phyloP scores from a whole-genome alignment of 2,797 vertebrate species.

The Poeciliopsis paucimaculata region DNA sequence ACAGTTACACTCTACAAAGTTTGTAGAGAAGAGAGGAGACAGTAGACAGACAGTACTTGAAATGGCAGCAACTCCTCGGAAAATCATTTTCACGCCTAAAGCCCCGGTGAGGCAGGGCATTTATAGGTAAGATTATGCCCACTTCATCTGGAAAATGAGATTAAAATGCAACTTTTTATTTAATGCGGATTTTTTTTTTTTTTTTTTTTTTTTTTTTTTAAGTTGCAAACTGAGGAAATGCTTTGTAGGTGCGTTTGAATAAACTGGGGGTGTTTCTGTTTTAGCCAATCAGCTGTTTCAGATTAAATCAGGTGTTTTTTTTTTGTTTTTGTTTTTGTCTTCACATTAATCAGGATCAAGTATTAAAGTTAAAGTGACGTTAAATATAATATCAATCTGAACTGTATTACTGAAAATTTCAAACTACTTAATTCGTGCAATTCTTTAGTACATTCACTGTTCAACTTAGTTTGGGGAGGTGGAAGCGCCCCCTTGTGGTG shows the following conservation, averaged over 20 bases:
- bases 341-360: background rate
- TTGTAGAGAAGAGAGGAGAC: background rate
- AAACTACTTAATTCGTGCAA: background rate
- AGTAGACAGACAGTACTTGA: background rate
- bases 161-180: background rate
- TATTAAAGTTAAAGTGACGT: background rate
- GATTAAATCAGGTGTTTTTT: background rate
- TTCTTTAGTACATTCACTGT: background rate
- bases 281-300: conserved; percentile 42
- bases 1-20: too few species aligned
- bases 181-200: background rate
- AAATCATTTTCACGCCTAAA: conserved; percentile 74
- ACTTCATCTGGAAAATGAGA: background rate
- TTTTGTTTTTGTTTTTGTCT: background rate
- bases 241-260: background rate
- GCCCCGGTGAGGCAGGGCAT: conserved; percentile 81
- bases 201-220: background rate
- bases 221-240: background rate
- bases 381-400: background rate
- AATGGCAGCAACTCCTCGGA: conserved; percentile 74
- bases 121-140: conserved; percentile 78
- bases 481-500: background rate
- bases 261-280: conserved; percentile 33
- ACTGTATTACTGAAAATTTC: background rate
- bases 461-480: background rate